Conservation (phyloP, 2,797 vertebrate genomes). For the Arremon aurantiirostris region DNA sequence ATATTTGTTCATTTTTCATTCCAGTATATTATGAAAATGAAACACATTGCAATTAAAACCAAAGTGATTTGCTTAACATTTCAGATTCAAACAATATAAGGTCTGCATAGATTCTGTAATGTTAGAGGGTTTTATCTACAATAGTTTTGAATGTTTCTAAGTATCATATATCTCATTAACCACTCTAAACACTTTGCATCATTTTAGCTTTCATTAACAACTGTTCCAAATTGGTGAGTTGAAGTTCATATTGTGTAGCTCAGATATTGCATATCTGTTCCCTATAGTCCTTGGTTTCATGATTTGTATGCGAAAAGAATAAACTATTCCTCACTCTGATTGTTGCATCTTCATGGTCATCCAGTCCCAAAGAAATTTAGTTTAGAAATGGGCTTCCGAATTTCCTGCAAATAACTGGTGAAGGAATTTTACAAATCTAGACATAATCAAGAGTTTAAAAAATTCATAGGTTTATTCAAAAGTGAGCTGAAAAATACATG, state of each 20-base stretch:
- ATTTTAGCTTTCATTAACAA: constrained; percentile 34
- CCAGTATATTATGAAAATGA: not conserved
- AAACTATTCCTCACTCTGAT: not conserved
- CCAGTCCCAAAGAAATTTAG: not conserved
- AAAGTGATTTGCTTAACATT: not conserved
- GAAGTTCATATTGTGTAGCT: not conserved
- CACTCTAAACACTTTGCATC: not conserved
- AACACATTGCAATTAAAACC: not conserved
- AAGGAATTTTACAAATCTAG: not conserved
- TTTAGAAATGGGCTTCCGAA: not conserved
- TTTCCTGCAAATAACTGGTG: not conserved
- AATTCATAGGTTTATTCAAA: not conserved
- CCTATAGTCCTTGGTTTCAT: not conserved
- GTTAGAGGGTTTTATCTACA: not conserved
- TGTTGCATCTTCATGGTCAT: not conserved
- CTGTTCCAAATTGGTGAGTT: not conserved
- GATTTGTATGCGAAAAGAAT: not conserved
- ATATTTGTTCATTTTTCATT: not conserved
- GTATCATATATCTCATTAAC: constrained; percentile 10
- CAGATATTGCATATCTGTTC: not conserved
- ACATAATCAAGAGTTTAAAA: not conserved
- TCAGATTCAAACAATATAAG: not conserved
- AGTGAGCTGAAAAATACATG: not conserved
- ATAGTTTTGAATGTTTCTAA: constrained; percentile 44
- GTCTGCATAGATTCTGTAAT: not conserved